Evolutionary conservation across 2,888 invertebrate genomes (phyloP).

Genomic region (Cheilosia pagana): DNA sequence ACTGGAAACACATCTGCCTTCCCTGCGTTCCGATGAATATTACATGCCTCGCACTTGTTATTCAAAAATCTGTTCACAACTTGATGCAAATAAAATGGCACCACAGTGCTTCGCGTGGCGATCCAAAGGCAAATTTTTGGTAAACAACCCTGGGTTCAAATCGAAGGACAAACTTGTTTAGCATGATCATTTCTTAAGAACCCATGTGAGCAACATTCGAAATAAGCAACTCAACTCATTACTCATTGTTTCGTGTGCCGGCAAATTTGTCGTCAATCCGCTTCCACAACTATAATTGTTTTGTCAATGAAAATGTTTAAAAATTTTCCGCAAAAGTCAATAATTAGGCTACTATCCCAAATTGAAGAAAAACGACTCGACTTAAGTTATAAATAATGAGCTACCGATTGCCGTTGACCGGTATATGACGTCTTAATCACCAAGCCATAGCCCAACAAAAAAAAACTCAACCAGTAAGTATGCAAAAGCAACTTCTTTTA

Average conservation of each 20-base stretch:
- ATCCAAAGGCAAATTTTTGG: no score
- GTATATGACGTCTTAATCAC: conserved; percentile 43
- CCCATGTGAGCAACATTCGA: not conserved
- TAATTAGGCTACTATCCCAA: conserved; percentile 27
- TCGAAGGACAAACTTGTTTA: not conserved
- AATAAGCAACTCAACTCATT: conserved; percentile 4
- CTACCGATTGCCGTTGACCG: conserved; percentile 44
- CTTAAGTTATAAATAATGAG: conserved; percentile 36
- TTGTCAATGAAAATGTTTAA: not conserved
- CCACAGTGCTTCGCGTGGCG: no score
- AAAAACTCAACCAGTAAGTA: conserved; percentile 48
- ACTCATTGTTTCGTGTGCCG: conserved; percentile 21
- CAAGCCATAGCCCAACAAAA: conserved; percentile 11
- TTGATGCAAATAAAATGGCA: no score
- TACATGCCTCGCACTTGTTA: no score
- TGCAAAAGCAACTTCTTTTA: conserved; percentile 68
- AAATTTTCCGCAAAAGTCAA: conserved; percentile 24
- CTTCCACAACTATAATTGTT: not conserved
- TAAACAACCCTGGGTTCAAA: not conserved
- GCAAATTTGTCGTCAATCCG: not conserved
- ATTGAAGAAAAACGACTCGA: conserved; percentile 8
- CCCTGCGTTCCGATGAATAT: no score
- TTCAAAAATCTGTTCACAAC: no score
- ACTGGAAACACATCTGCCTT: no score
- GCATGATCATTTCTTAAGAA: not conserved